Conservation (phyloP, 1,140 invertebrate species). For the Trinorchestia longiramus region DNA sequence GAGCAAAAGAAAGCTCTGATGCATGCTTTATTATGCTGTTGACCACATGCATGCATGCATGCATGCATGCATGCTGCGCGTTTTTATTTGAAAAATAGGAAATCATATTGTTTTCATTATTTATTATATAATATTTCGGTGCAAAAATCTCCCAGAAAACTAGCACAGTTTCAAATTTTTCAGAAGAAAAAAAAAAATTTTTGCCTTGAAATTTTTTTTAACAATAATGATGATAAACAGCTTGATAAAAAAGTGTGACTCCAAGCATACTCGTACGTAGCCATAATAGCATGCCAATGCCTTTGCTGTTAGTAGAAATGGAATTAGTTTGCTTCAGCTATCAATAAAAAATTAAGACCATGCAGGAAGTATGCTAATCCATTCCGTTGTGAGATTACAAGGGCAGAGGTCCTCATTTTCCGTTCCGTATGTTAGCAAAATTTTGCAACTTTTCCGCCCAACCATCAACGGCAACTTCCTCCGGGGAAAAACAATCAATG, state of each 20-base stretch:
- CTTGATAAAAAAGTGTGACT: neutral
- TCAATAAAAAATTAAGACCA: neutral
- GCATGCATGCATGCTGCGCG: too few relatives aligned
- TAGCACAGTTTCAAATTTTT: neutral
- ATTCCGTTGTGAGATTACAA: neutral
- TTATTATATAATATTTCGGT: neutral
- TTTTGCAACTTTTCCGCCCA: neutral
- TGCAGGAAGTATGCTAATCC: neutral
- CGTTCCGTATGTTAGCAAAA: neutral
- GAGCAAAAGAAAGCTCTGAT: too few relatives aligned
- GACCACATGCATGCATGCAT: too few relatives aligned
- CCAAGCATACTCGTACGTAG: neutral
- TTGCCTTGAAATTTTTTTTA: too few relatives aligned
- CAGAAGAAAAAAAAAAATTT: too few relatives aligned
- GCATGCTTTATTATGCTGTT: too few relatives aligned
- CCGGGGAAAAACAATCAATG: neutral
- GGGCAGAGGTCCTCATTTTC: neutral
- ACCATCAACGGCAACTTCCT: neutral
- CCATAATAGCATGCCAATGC: neutral
- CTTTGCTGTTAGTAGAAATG: neutral
- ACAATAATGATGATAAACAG: neutral
- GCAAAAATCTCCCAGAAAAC: neutral
- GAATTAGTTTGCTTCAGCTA: neutral
- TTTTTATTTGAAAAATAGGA: too few relatives aligned
- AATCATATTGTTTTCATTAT: too few relatives aligned